Evolutionary conservation across 2,113 vertebrate species (phyloP).

Genomic region (Brienomyrus longianalis): DNA sequence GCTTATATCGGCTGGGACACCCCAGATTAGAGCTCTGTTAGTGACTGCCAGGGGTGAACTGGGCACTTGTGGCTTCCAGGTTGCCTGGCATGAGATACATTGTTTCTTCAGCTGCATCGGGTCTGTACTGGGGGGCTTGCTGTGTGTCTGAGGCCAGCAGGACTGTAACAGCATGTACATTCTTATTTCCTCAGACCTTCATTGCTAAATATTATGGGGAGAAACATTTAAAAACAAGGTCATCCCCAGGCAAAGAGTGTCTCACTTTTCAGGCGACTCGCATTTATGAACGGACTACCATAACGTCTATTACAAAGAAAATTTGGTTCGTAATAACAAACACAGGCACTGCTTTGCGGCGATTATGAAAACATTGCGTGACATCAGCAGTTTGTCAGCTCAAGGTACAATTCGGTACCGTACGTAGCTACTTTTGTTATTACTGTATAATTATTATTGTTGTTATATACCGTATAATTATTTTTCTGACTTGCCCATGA

Average conservation of each 20-base stretch:
- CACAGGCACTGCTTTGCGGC: neutral
- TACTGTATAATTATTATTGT: neutral
- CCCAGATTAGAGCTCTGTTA: neutral
- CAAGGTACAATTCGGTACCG: neutral
- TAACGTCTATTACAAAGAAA: neutral
- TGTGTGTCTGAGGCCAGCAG: neutral
- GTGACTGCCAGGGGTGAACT: neutral
- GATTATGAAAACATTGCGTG: neutral
- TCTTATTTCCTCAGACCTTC: neutral
- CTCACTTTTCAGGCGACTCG: neutral
- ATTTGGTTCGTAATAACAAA: neutral
- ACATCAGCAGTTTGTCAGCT: neutral
- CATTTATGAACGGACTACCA: neutral
- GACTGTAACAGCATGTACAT: neutral
- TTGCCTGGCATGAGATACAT: neutral
- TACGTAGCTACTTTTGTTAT: neutral
- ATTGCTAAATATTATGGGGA: neutral
- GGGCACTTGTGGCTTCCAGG: neutral
- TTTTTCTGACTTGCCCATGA: neutral
- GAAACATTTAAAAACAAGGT: neutral
- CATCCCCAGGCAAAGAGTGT: neutral
- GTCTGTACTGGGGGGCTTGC: neutral
- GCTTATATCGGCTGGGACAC: neutral
- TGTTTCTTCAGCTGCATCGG: neutral
- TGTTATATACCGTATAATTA: neutral